phyloP scores from a whole-genome alignment of 30 jellyfish, hydroid and myxozoan species.

The Nemopilema nomurai region DNA sequence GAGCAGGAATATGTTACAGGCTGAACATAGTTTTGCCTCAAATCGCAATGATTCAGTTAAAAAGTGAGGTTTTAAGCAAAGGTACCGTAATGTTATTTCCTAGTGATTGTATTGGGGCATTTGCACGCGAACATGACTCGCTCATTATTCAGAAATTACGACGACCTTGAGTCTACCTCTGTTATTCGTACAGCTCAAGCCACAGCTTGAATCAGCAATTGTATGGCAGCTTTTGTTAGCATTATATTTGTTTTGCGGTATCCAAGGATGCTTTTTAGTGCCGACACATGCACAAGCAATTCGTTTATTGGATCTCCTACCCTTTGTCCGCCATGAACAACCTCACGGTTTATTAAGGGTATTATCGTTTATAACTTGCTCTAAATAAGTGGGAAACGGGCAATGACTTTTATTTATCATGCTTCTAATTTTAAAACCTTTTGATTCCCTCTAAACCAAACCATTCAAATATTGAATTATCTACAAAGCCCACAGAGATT shows the following conservation, averaged over 20 bases:
- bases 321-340: background rate
- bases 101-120: background rate
- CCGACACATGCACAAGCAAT: background rate
- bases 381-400: background rate
- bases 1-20: too few relatives aligned
- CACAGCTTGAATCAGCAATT: background rate
- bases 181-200: background rate
- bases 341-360: background rate
- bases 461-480: background rate
- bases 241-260: background rate
- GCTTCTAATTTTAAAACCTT: background rate
- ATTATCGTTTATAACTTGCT: background rate
- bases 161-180: background rate
- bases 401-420: background rate
- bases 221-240: background rate
- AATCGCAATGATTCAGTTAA: too few relatives aligned
- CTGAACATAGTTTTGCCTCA: too few relatives aligned
- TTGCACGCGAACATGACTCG: background rate
- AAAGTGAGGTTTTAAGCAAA: too few relatives aligned
- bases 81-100: background rate
- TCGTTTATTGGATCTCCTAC: background rate
- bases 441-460: background rate
- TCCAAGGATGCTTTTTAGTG: background rate
- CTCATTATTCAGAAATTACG: background rate
- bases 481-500: background rate